Evolutionary conservation across 2,113 vertebrate species (phyloP).

Genomic region (Ia io): DNA sequence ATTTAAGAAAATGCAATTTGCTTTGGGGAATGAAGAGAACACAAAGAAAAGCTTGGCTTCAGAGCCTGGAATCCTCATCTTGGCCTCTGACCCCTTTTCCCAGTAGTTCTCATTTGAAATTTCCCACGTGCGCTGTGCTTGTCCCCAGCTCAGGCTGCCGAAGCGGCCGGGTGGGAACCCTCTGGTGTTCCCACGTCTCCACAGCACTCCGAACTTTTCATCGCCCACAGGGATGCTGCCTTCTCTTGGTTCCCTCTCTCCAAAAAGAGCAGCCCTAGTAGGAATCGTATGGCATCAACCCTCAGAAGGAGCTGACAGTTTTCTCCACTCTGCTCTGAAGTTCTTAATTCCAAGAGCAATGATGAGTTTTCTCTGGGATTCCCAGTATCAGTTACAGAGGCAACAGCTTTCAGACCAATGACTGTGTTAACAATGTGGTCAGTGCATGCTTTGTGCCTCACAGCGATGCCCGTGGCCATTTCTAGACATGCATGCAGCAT

Average conservation of each 20-base stretch:
- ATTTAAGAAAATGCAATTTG: conserved; percentile 32
- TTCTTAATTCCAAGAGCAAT: not conserved
- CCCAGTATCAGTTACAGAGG: not conserved
- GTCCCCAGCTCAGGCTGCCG: not conserved
- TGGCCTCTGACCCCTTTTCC: conserved; percentile 53
- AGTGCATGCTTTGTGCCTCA: not conserved
- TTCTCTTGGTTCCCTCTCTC: not conserved
- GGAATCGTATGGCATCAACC: not conserved
- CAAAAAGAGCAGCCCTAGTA: not conserved
- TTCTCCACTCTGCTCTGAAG: not conserved
- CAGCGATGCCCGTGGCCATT: not conserved
- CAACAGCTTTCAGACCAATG: not conserved
- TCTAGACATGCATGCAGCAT: not conserved
- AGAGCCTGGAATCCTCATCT: conserved; percentile 14
- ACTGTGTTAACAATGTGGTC: not conserved
- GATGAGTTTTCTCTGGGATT: not conserved
- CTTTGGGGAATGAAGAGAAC: not conserved
- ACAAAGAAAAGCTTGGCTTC: conserved; percentile 49
- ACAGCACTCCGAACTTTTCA: not conserved
- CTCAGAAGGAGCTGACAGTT: not conserved
- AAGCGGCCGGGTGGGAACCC: conserved; percentile 22
- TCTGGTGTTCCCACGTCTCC: conserved; percentile 35
- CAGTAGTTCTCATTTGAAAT: conserved; percentile 17
- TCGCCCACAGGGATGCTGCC: not conserved
- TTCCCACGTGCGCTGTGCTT: conserved; percentile 22